Evolutionary conservation across 2,888 invertebrate genomes (phyloP).

Genomic region (Agonopterix arenella): DNA sequence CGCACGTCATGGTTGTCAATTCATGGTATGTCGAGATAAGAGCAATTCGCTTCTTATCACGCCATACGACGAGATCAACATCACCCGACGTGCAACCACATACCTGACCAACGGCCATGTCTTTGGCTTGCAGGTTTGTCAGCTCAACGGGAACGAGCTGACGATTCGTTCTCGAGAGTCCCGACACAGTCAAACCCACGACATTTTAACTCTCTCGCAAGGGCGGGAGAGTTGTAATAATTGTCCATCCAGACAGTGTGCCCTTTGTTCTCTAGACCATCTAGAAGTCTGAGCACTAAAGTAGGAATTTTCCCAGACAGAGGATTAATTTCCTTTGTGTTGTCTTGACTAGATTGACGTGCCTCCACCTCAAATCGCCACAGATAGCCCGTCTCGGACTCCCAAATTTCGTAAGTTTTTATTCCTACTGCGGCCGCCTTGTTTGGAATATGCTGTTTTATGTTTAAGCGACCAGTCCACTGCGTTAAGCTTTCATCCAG

Average conservation of each 20-base stretch:
- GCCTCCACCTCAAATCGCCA: too few relatives aligned
- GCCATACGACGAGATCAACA: constrained; percentile 7
- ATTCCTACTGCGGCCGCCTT: too few relatives aligned
- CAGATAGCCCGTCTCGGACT: too few relatives aligned
- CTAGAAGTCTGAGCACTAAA: neutral
- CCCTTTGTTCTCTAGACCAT: neutral
- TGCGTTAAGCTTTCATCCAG: too few relatives aligned
- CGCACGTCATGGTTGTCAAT: too few relatives aligned
- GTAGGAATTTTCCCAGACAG: too few relatives aligned
- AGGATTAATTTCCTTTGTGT: too few relatives aligned
- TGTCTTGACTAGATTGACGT: too few relatives aligned
- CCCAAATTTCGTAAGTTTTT: too few relatives aligned
- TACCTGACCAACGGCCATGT: neutral
- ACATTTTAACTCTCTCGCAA: neutral
- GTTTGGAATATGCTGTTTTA: too few relatives aligned
- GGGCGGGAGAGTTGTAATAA: neutral
- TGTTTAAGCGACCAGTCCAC: too few relatives aligned
- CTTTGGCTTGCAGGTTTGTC: neutral
- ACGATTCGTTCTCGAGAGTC: neutral
- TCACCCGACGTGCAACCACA: constrained; percentile 6
- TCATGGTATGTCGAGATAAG: constrained; percentile 4
- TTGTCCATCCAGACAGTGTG: neutral
- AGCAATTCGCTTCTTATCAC: constrained; percentile 8
- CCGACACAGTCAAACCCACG: neutral
- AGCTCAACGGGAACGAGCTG: neutral